Evolutionary conservation across 2,888 invertebrate genomes (phyloP).

Genomic region (Drosophila testacea): DNA sequence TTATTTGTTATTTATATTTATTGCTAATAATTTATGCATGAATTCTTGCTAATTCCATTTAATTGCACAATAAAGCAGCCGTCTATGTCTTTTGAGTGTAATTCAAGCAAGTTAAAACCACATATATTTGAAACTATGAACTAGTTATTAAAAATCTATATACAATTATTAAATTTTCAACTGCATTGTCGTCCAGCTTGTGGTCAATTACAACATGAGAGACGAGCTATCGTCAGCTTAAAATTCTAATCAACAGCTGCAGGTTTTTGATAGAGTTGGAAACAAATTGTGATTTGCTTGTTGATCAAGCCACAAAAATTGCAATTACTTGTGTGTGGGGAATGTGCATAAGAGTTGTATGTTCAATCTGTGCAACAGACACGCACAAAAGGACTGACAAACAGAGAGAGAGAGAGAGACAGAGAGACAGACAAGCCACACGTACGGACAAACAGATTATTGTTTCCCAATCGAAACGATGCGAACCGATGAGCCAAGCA

Average conservation of each 20-base stretch:
- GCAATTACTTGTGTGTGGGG: conserved; percentile 34
- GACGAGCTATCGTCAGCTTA: conserved; percentile 7
- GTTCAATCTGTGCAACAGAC: conserved; percentile 24
- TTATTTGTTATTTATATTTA: conserved; percentile 1
- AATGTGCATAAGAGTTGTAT: neutral
- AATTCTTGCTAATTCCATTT: conserved; percentile 6
- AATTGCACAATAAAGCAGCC: conserved; percentile 8
- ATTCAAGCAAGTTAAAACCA: neutral
- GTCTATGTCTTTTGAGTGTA: neutral
- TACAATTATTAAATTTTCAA: neutral
- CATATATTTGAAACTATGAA: neutral
- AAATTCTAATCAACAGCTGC: conserved; percentile 15
- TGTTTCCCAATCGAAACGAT: conserved; percentile 29
- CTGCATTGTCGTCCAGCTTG: conserved; percentile 13
- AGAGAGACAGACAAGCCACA: no score
- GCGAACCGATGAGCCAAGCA: conserved; percentile 28
- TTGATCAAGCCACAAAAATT: conserved; percentile 45
- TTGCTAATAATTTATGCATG: conserved; percentile 2
- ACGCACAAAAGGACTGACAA: conserved; percentile 6
- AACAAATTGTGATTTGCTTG: conserved; percentile 48
- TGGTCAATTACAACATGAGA: conserved; percentile 17
- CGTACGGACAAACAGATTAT: conserved; percentile 15
- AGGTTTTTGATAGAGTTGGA: neutral
- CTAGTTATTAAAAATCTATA: conserved; percentile 13
- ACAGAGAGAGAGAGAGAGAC: neutral